Conservation (phyloP, 2,113 vertebrate genomes). For the Ictalurus furcatus region DNA sequence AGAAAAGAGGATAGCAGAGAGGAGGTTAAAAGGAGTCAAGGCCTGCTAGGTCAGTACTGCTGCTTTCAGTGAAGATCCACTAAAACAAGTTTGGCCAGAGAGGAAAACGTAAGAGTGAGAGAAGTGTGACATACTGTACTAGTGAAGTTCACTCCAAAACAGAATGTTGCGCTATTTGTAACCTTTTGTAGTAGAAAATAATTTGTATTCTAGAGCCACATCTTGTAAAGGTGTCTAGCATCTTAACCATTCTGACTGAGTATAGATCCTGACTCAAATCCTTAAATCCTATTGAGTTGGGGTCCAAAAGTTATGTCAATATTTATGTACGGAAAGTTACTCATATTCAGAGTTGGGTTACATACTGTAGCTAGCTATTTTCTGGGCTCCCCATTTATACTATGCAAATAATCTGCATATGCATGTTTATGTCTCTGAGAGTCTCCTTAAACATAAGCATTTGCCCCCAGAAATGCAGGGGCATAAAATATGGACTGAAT, state of each 20-base stretch:
- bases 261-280: not conserved
- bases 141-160: not conserved
- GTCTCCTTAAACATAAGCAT: not conserved
- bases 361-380: not conserved
- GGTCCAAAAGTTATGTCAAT: not conserved
- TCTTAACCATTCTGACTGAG: not conserved
- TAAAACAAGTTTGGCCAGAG: not conserved
- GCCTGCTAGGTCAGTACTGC: conserved; percentile 26
- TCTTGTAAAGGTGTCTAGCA: not conserved
- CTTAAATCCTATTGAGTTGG: not conserved
- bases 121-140: not conserved
- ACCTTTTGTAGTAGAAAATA: not conserved
- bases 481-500: not conserved
- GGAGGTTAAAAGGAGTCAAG: conserved; percentile 53
- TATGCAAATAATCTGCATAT: not conserved
- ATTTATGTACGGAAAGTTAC: not conserved
- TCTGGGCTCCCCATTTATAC: not conserved
- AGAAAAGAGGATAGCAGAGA: conserved; percentile 19
- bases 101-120: conserved; percentile 1
- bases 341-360: not conserved
- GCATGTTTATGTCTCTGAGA: not conserved
- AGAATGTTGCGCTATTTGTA: not conserved
- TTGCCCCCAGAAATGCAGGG: not conserved
- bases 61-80: conserved; percentile 12
- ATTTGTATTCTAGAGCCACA: not conserved